Percentiles rank a stretch among this genome's conserved stretches.
Conservation (phyloP, 2,888 invertebrate species). For the Microdon myrmicae region DNA sequence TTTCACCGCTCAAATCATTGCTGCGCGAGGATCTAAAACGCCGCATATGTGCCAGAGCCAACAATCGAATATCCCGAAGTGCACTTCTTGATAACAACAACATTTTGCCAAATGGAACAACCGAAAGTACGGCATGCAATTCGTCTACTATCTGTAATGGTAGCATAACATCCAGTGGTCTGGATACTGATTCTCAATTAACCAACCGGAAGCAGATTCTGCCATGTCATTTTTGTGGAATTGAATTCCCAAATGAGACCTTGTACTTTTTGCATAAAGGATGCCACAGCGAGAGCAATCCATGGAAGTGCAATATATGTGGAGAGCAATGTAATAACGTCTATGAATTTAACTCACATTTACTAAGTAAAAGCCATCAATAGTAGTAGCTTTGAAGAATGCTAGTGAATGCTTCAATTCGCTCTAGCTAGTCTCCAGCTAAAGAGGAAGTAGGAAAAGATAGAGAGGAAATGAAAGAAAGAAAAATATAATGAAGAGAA, state of each 20-base stretch:
- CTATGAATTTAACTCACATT: constrained; percentile 96
- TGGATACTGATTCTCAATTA: constrained; percentile 69
- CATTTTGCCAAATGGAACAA: constrained; percentile 64
- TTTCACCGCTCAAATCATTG: constrained; percentile 85
- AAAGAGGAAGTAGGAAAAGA: background rate
- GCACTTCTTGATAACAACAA: constrained; percentile 62
- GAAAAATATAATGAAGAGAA: background rate
- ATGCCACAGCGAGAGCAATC: constrained; percentile 96
- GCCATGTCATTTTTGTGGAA: constrained; percentile 91
- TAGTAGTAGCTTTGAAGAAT: too few species aligned
- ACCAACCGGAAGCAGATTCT: constrained; percentile 69
- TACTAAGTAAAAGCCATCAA: constrained; percentile 93
- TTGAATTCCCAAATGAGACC: constrained; percentile 95
- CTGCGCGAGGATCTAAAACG: constrained; percentile 85
- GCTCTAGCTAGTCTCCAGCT: constrained; percentile 8
- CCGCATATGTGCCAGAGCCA: constrained; percentile 78
- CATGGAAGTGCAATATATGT: constrained; percentile 97
- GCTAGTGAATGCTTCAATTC: constrained; percentile 5
- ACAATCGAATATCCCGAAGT: constrained; percentile 68
- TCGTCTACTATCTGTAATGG: constrained; percentile 70
- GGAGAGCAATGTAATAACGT: constrained; percentile 94
- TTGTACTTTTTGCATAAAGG: constrained; percentile 97
- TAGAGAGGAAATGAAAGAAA: background rate
- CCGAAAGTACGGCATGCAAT: constrained; percentile 59
- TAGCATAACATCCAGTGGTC: constrained; percentile 78